A percentile compares a stretch with the other conserved stretches of the same genome.
phyloP scores from a whole-genome alignment of 2,113 vertebrate species.

The Aldabrachelys gigantea region DNA sequence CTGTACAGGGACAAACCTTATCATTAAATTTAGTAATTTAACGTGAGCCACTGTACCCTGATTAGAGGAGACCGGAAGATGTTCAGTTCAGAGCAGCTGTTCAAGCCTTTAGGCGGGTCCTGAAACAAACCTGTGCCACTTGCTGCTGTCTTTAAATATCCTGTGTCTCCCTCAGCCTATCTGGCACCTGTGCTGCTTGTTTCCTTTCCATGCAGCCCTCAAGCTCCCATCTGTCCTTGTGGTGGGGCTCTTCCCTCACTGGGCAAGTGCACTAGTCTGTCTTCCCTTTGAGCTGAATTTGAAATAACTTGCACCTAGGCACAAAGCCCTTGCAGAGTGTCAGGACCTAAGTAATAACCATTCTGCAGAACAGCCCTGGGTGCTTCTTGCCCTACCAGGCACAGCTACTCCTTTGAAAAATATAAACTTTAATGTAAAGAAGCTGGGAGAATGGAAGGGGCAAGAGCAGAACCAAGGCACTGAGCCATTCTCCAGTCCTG shows the following conservation, averaged over 20 bases:
- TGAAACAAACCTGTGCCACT: not conserved
- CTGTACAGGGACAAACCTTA: not conserved
- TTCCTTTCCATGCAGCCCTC: not conserved
- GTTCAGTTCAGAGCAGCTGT: not conserved
- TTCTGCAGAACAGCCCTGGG: too few relatives aligned
- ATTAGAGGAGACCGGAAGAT: not conserved
- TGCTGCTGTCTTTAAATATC: not conserved
- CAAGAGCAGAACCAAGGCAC: not conserved
- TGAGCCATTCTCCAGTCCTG: not conserved
- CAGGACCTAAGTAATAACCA: not conserved
- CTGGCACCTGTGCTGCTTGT: not conserved
- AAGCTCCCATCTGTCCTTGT: not conserved
- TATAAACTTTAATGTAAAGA: conserved; percentile 71
- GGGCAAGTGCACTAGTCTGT: not conserved
- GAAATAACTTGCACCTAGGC: not conserved
- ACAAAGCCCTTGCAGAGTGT: accelerated
- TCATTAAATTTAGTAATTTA: not conserved
- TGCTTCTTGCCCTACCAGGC: conserved; percentile 3
- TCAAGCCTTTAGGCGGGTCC: not conserved
- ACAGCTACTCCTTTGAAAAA: conserved; percentile 54
- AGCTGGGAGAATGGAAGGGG: conserved; percentile 21
- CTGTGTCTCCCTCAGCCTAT: not conserved
- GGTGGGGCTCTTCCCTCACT: not conserved
- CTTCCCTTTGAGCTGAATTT: not conserved
- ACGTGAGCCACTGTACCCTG: not conserved